These are phyloP conservation scores for Notodonta dromedarius DNA, from an alignment of 2,888 invertebrate genomes.

Conservation along the genomic window DNA sequence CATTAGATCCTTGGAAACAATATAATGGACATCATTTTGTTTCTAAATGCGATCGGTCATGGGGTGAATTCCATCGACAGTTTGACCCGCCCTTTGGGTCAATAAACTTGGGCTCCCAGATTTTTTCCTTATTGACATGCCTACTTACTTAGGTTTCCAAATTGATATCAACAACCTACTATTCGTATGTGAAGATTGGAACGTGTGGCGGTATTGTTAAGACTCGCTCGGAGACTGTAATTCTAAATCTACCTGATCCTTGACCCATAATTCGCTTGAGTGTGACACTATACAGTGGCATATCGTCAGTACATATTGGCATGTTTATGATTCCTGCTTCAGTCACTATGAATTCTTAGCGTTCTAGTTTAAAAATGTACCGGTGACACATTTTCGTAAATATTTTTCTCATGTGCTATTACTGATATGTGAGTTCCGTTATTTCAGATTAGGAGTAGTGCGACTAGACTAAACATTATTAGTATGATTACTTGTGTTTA, in stretches of 20 bases:
- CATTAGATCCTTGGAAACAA: conserved; percentile 51
- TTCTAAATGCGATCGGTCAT: conserved; percentile 40
- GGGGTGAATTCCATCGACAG: conserved; percentile 45
- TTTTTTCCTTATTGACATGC: conserved; percentile 8
- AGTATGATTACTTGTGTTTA: neutral
- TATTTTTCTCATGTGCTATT: conserved; percentile 17
- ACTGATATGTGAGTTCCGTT: too few species aligned
- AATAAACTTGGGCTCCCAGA: conserved; percentile 33
- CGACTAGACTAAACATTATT: conserved; percentile 2
- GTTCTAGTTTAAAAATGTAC: conserved; percentile 31
- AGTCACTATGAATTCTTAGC: conserved; percentile 34
- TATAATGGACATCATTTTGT: conserved; percentile 41
- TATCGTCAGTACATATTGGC: conserved; percentile 47
- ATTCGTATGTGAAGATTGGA: neutral
- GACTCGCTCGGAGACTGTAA: conserved; percentile 25
- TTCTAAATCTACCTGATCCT: conserved; percentile 50
- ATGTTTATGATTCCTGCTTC: conserved; percentile 47
- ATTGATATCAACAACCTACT: neutral
- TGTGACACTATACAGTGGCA: conserved; percentile 28
- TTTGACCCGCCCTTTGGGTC: conserved; percentile 47
- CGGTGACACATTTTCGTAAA: conserved; percentile 26
- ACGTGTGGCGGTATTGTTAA: conserved; percentile 17
- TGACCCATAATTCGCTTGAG: conserved; percentile 49
- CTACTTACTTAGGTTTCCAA: neutral
- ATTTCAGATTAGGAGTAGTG: neutral